Conservation (phyloP, 2,113 vertebrate species). For the Thymallus thymallus region DNA sequence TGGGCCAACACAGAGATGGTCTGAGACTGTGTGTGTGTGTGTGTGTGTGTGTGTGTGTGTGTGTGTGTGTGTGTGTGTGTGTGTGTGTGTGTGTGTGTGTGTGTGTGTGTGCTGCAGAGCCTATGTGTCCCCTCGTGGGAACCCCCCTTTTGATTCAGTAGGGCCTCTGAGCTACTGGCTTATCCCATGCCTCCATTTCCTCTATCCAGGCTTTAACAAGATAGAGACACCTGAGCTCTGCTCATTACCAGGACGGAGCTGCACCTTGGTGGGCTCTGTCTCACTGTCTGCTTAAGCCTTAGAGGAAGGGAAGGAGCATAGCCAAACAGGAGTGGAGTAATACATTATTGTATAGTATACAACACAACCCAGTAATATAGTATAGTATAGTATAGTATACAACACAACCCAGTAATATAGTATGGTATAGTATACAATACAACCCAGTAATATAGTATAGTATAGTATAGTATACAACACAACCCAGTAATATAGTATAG, state of each 20-base stretch:
- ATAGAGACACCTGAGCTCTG: not conserved
- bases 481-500: too few relatives aligned
- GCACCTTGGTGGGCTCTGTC: not conserved
- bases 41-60: not conserved
- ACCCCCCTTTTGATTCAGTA: not conserved
- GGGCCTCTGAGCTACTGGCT: not conserved
- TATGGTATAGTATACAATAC: too few relatives aligned
- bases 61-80: not conserved
- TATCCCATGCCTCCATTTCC: not conserved
- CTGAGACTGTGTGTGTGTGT: not conserved
- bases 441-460: too few relatives aligned
- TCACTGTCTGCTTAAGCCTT: not conserved
- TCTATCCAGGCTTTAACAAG: not conserved
- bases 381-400: not conserved
- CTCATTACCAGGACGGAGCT: not conserved
- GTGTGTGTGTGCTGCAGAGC: not conserved
- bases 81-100: not conserved
- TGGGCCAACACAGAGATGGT: not conserved
- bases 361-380: not conserved
- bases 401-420: too few relatives aligned
- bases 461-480: too few relatives aligned
- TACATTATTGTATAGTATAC: not conserved
- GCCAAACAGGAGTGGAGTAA: not conserved
- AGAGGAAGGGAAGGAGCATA: not conserved
- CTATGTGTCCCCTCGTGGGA: not conserved